phyloP scores from a whole-genome alignment of 2,113 vertebrate species.

The Psettodes erumei region DNA sequence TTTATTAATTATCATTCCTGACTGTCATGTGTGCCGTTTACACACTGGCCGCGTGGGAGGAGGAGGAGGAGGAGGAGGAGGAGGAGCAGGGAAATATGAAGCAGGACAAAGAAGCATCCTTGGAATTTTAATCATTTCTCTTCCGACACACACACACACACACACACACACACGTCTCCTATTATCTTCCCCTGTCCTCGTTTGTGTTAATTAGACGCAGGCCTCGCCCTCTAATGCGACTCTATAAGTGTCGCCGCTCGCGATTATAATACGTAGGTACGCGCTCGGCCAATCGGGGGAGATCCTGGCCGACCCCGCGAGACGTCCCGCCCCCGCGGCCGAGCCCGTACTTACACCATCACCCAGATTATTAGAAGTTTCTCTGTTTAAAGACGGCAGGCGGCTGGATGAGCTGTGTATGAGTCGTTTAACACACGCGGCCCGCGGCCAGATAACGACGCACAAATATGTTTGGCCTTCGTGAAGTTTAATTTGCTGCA shows the following conservation, averaged over 20 bases:
- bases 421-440: no score
- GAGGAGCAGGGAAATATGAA: slow-evolving; percentile 37
- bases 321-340: no score
- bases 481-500: slow-evolving; percentile 6
- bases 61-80: no score
- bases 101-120: slow-evolving; percentile 35
- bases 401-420: no score
- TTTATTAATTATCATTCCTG: slow-evolving; percentile 64
- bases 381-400: no score
- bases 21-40: slow-evolving; percentile 55
- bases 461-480: slow-evolving; percentile 19
- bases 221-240: slow-evolving; percentile 48
- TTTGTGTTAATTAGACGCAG: slow-evolving; percentile 54
- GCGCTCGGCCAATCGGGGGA: slow-evolving; percentile 50
- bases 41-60: slow-evolving; percentile 30
- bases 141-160: no score
- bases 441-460: no score
- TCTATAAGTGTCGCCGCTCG: slow-evolving; percentile 32
- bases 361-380: no score
- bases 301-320: slow-evolving; percentile 37
- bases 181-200: slow-evolving; percentile 38
- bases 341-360: no score
- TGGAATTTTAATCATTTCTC: slow-evolving; percentile 53
- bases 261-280: slow-evolving; percentile 51
- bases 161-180: no score